phyloP scores from a whole-genome alignment of 2,797 vertebrate genomes.

The Sebastes flavidus region DNA sequence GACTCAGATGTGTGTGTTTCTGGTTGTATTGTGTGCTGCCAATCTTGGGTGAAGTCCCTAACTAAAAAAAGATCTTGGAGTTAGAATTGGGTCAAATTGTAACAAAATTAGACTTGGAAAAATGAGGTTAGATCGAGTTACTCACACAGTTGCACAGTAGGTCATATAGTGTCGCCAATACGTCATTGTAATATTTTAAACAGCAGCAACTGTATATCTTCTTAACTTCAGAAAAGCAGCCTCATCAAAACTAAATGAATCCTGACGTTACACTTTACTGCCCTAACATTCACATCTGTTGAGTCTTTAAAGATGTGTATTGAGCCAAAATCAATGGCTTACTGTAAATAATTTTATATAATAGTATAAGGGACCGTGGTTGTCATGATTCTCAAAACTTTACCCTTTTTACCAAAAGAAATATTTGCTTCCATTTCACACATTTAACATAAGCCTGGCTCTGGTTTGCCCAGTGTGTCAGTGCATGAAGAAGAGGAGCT shows the following conservation, averaged over 20 bases:
- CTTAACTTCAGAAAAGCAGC: background rate
- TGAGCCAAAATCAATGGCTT: conserved; percentile 6
- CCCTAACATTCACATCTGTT: background rate
- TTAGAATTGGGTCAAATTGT: background rate
- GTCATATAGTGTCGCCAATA: background rate
- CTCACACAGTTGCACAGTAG: background rate
- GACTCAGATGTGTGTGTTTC: background rate
- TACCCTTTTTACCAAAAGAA: background rate
- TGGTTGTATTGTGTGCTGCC: background rate
- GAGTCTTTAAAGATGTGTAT: background rate
- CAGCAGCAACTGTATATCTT: background rate
- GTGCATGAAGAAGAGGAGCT: background rate
- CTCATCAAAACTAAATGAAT: background rate
- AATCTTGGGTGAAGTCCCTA: background rate
- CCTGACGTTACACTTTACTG: background rate
- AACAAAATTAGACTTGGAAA: conserved; percentile 12
- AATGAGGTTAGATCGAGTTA: background rate
- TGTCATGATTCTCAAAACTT: background rate
- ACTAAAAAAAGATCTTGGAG: background rate
- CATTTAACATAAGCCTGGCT: background rate
- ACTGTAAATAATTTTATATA: background rate
- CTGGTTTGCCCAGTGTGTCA: background rate
- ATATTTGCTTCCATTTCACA: background rate
- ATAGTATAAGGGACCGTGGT: background rate
- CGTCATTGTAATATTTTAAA: background rate